phyloP scores from a whole-genome alignment of 2,113 vertebrate species.

The Phoenicopterus ruber region DNA sequence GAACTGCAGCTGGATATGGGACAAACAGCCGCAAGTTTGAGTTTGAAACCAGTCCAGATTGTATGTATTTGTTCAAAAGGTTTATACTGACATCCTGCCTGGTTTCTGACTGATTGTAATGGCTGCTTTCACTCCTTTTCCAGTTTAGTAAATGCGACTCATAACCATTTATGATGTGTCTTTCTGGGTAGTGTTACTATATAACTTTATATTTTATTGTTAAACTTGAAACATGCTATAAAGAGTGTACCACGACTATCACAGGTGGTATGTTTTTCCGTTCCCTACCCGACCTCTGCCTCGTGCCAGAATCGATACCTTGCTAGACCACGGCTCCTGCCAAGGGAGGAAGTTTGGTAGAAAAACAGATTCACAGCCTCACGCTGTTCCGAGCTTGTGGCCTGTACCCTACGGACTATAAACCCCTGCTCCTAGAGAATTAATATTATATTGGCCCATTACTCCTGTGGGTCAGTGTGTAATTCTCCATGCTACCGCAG shows the following conservation, averaged over 20 bases:
- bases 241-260: background rate
- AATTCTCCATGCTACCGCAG: background rate
- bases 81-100: background rate
- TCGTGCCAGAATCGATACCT: background rate
- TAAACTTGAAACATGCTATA: background rate
- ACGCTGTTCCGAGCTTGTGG: background rate
- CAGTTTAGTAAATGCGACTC: background rate
- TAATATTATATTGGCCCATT: background rate
- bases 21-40: slow-evolving; percentile 93
- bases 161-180: background rate
- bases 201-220: slow-evolving; percentile 5
- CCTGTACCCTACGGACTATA: background rate
- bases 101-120: background rate
- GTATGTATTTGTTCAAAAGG: slow-evolving; percentile 76
- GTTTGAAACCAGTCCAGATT: slow-evolving; percentile 97
- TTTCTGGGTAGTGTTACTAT: background rate
- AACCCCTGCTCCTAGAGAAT: background rate
- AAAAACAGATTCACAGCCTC: background rate
- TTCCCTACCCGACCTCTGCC: background rate
- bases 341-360: background rate
- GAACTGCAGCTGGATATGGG: slow-evolving; percentile 95
- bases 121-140: background rate
- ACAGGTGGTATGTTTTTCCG: background rate
- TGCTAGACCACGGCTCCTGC: background rate
- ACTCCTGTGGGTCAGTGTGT: background rate